Conservation (phyloP, 2,888 invertebrate species). For the Suillia variegata region DNA sequence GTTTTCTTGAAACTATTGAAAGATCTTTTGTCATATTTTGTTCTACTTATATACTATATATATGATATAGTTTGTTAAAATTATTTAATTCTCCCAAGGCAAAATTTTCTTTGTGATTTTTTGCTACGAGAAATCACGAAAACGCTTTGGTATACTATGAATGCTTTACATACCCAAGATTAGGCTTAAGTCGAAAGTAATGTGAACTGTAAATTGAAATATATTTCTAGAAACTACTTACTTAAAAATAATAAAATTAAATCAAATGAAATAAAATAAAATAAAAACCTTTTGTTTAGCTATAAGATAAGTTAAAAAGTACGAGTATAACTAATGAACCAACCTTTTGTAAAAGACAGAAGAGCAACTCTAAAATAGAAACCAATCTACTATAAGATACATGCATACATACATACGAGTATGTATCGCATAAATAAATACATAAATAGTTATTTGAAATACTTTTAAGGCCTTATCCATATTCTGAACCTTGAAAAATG, state of each 20-base stretch:
- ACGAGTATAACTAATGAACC: too few relatives aligned
- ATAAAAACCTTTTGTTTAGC: constrained; percentile 7
- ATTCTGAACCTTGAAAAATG: background rate
- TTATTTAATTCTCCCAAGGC: too few relatives aligned
- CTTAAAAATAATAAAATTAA: background rate
- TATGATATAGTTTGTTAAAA: too few relatives aligned
- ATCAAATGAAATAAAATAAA: constrained; percentile 8
- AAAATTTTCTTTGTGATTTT: too few relatives aligned
- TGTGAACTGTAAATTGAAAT: background rate
- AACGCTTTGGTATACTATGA: constrained; percentile 63
- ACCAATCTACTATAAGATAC: too few relatives aligned
- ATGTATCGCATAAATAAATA: too few relatives aligned
- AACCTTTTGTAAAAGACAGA: background rate
- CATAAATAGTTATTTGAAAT: background rate
- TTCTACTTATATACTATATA: too few relatives aligned
- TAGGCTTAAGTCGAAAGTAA: constrained; percentile 23
- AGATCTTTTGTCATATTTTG: too few relatives aligned
- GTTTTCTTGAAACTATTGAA: too few relatives aligned
- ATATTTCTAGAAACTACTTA: too few relatives aligned
- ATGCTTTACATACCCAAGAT: constrained; percentile 58
- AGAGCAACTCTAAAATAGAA: background rate
- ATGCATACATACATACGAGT: too few relatives aligned
- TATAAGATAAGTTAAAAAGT: too few relatives aligned
- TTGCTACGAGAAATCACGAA: background rate
- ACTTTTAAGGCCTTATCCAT: constrained; percentile 19